Conservation (phyloP, 1,140 invertebrate genomes). For the Drosophila setifemur region DNA sequence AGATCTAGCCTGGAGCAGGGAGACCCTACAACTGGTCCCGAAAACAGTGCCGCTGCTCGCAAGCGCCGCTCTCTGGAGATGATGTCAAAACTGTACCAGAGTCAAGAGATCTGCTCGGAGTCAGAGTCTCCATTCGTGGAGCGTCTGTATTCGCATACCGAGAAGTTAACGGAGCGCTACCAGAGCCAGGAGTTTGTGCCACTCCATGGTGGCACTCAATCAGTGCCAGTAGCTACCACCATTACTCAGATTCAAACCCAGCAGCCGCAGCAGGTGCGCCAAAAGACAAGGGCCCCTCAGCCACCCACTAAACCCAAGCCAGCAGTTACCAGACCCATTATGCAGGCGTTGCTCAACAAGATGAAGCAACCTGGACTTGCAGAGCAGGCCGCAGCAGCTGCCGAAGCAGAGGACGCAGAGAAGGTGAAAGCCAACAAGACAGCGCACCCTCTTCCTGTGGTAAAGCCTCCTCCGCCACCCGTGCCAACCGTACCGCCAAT, state of each 20-base stretch:
- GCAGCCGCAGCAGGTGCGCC: constrained; percentile 53
- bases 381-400: constrained; percentile 66
- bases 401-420: constrained; percentile 61
- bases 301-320: constrained; percentile 73
- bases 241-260: constrained; percentile 66
- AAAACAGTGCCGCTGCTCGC: constrained; percentile 67
- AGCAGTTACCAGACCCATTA: constrained; percentile 71
- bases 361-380: constrained; percentile 74
- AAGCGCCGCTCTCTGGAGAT: constrained; percentile 77
- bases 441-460: constrained; percentile 2
- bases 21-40: constrained; percentile 32
- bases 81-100: constrained; percentile 84
- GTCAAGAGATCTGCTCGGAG: constrained; percentile 83
- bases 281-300: constrained; percentile 65
- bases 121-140: constrained; percentile 77
- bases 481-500: constrained; percentile 66
- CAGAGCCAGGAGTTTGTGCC: constrained; percentile 85
- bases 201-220: constrained; percentile 32
- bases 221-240: constrained; percentile 3
- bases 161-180: constrained; percentile 85
- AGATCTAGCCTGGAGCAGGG: constrained; percentile 35
- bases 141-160: constrained; percentile 84
- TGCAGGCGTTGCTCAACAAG: constrained; percentile 77
- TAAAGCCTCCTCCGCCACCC: constrained; percentile 54
- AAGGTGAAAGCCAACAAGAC: constrained; percentile 2